phyloP scores from a whole-genome alignment of 1,140 invertebrate species.

The Halesus radiatus region DNA sequence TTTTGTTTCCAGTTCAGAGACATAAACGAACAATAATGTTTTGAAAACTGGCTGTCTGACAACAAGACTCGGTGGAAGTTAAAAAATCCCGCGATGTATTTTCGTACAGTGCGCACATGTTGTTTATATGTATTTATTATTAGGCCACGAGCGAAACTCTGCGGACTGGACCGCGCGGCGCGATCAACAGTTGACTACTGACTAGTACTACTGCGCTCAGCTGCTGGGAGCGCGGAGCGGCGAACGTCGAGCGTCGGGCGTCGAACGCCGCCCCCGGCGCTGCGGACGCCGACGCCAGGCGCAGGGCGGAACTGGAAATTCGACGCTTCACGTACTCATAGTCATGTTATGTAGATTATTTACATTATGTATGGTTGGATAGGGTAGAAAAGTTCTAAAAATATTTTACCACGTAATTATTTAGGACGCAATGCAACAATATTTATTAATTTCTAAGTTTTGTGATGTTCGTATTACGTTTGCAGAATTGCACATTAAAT shows the following conservation, averaged over 20 bases:
- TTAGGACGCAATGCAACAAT: no score
- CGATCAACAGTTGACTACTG: constrained; percentile 44
- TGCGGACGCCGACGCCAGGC: constrained; percentile 9
- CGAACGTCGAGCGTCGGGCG: no score
- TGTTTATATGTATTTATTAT: constrained; percentile 10
- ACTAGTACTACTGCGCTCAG: neutral
- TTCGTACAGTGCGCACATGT: constrained; percentile 18
- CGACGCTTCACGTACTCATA: no score
- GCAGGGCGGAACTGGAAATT: neutral
- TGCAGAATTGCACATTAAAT: no score
- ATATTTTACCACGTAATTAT: no score
- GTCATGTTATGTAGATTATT: no score
- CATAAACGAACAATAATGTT: constrained; percentile 6
- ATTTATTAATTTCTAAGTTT: no score
- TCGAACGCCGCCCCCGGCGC: neutral
- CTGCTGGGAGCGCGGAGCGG: neutral
- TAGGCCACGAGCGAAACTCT: neutral
- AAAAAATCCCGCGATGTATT: constrained; percentile 17
- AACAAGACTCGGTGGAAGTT: neutral
- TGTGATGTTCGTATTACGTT: no score
- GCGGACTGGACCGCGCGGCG: constrained; percentile 27
- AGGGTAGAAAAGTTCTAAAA: no score
- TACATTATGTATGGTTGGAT: no score
- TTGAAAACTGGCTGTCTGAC: neutral
- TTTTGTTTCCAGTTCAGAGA: constrained; percentile 7